These are phyloP conservation scores for Palaemon carinicauda DNA, from an alignment of 1,140 invertebrate genomes.

Conservation along the genomic window DNA sequence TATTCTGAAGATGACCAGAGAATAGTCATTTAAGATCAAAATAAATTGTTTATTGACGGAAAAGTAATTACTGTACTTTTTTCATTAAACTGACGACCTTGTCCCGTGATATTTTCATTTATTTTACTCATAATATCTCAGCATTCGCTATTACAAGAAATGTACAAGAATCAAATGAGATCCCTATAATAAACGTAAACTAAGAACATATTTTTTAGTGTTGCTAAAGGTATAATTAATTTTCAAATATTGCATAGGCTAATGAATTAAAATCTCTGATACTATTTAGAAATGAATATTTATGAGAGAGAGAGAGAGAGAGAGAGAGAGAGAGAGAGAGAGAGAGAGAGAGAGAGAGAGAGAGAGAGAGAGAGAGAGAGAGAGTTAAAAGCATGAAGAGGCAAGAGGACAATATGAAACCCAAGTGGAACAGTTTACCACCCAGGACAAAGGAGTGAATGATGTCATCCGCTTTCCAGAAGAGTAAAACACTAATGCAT, in stretches of 20 bases:
- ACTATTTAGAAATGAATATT: too few species aligned
- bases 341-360: constrained; percentile 15
- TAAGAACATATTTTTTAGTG: too few species aligned
- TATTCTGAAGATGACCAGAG: too few species aligned
- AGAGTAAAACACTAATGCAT: neutral
- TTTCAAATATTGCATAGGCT: neutral
- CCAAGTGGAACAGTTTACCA: neutral
- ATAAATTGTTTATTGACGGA: too few species aligned
- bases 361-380: neutral
- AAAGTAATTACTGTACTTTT: too few species aligned
- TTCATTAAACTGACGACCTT: too few species aligned
- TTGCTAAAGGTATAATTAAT: neutral
- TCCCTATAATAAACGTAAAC: neutral
- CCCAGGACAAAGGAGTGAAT: neutral
- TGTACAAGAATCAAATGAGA: neutral
- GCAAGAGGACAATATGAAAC: neutral
- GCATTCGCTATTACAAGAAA: too few species aligned
- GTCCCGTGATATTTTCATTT: too few species aligned
- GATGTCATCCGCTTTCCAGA: neutral
- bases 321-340: neutral
- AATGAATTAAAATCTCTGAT: too few species aligned
- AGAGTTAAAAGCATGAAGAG: neutral
- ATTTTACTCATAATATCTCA: too few species aligned
- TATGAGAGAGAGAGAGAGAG: neutral
- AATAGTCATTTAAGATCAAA: too few species aligned